Conservation (phyloP, 2,113 vertebrate genomes). For the Urocolius indicus region DNA sequence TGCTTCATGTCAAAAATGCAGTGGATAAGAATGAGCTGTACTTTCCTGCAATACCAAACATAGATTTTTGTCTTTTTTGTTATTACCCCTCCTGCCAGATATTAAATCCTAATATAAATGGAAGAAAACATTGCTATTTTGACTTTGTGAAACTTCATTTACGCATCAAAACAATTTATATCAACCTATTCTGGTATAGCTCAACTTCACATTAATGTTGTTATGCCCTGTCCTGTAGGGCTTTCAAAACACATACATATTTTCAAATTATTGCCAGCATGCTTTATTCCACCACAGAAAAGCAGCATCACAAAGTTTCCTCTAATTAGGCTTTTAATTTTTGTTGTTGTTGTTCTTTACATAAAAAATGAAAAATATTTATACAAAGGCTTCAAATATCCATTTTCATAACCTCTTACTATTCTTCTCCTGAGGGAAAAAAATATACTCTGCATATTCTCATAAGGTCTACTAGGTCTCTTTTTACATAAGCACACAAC, state of each 20-base stretch:
- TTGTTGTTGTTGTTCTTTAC: not conserved
- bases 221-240: not conserved
- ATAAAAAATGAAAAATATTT: not conserved
- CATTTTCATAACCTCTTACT: not conserved
- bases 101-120: not conserved
- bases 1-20: not conserved
- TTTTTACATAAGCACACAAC: not conserved
- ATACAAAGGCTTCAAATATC: not conserved
- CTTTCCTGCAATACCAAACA: not conserved
- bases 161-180: not conserved
- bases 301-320: not conserved
- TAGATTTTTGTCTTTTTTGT: no score
- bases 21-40: not conserved
- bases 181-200: not conserved
- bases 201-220: not conserved
- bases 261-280: not conserved
- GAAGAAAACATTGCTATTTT: not conserved
- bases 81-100: fast-evolving
- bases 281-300: not conserved
- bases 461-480: not conserved
- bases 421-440: not conserved
- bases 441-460: fast-evolving
- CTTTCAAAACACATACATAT: not conserved
- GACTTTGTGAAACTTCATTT: not conserved
- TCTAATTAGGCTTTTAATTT: not conserved